These are phyloP conservation scores for Desoria tigrina DNA, from an alignment of 2,888 invertebrate genomes.

Conservation along the genomic window DNA sequence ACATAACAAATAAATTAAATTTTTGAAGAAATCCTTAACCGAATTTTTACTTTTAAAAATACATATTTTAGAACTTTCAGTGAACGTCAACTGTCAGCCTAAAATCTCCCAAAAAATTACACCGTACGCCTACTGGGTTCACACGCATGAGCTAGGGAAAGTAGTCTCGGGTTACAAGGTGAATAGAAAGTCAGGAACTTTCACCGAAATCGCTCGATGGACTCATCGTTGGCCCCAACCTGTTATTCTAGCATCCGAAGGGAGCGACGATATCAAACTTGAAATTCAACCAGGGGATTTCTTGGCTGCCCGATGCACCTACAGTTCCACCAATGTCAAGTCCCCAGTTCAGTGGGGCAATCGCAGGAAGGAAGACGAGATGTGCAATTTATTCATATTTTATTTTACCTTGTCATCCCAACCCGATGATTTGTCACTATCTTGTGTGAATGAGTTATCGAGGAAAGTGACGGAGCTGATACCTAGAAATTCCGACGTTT, in stretches of 20 bases:
- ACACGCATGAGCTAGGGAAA: slow-evolving; percentile 21
- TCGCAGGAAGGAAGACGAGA: slow-evolving; percentile 7
- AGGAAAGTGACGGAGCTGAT: no score
- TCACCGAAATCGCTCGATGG: slow-evolving; percentile 17
- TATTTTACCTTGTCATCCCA: slow-evolving; percentile 7
- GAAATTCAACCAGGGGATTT: slow-evolving; percentile 17
- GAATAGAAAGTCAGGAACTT: slow-evolving; percentile 5
- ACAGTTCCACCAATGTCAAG: slow-evolving; percentile 8
- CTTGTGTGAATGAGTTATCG: slow-evolving; percentile 25
- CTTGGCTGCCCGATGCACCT: slow-evolving; percentile 23
- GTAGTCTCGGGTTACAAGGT: slow-evolving; percentile 23
- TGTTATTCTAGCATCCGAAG: not conserved
- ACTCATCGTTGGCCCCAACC: slow-evolving; percentile 23
- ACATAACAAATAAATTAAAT: no score
- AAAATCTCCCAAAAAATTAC: slow-evolving; percentile 1
- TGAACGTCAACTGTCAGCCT: slow-evolving; percentile 22
- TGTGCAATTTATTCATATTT: slow-evolving; percentile 31
- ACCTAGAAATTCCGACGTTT: not conserved
- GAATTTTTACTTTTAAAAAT: no score
- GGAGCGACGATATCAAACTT: not conserved
- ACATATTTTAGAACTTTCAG: slow-evolving; percentile 15
- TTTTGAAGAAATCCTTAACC: no score
- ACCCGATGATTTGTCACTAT: slow-evolving; percentile 9
- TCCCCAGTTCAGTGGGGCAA: slow-evolving; percentile 13
- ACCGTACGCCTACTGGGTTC: slow-evolving; percentile 25